These are phyloP conservation scores for Pentamera pediparva DNA, from an alignment of 53 echinoderm and acorn worm genomes.

Conservation along the genomic window DNA sequence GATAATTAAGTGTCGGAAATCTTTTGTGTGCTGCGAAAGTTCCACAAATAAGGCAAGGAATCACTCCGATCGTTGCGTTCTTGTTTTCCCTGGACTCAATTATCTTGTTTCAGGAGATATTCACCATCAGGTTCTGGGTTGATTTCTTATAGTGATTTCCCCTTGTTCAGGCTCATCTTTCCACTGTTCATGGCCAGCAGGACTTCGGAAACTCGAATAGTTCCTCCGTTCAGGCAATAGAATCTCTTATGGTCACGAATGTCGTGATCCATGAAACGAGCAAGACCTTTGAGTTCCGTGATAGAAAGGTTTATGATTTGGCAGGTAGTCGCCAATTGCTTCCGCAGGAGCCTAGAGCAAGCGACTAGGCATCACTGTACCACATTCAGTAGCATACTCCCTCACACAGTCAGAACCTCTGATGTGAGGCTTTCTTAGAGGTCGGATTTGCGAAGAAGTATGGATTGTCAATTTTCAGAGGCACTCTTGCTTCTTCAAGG, in stretches of 20 bases:
- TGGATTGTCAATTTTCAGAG: not conserved
- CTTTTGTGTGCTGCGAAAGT: too few relatives aligned
- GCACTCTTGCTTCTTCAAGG: not conserved
- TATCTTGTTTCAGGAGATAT: not conserved
- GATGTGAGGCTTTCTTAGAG: not conserved
- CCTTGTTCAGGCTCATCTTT: not conserved
- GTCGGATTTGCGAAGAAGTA: slow-evolving; percentile 13
- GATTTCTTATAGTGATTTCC: slow-evolving; percentile 11
- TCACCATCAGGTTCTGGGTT: not conserved
- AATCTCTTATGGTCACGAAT: slow-evolving; percentile 1
- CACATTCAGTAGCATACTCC: not conserved
- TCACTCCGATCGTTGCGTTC: too few relatives aligned
- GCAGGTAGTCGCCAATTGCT: slow-evolving; percentile 7
- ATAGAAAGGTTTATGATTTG: not conserved
- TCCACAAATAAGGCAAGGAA: too few relatives aligned
- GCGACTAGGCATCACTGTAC: not conserved
- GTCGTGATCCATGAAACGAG: slow-evolving; percentile 7
- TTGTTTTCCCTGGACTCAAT: not conserved
- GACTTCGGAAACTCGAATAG: not conserved
- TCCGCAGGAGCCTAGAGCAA: not conserved
- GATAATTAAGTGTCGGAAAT: too few relatives aligned
- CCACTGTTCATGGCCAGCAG: slow-evolving; percentile 6
- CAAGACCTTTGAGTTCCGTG: not conserved
- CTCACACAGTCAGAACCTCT: slow-evolving; percentile 8
- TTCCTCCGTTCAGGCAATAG: not conserved